Evolutionary conservation across 1,140 invertebrate genomes (phyloP), one percentile per base, ranked within the genome.

Genomic region (Drosophila ohnishii): DNA sequence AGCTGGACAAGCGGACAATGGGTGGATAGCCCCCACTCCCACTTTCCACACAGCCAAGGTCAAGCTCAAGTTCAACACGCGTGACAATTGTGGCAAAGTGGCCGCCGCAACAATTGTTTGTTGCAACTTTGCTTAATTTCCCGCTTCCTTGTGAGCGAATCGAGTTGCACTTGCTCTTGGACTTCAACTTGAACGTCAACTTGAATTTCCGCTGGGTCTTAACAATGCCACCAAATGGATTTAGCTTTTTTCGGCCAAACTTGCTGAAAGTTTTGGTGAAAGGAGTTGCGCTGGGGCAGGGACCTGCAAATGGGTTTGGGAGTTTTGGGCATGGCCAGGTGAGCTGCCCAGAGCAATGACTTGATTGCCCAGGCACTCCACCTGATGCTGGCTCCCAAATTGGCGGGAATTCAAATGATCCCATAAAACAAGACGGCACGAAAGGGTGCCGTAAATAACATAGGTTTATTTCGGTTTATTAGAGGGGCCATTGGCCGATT

Each of bases 11-110:
- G 19, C 14, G 48, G 47, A 66, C 47, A 59, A 39, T 64, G 61
- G 57, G 39, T 57, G 75, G 39, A 13, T 32, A 28, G 56, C 51
- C 61, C 35, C 40, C 42, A 50, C 47, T 55, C 32, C 73, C 51
- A 70, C 56, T 79, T 74, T 39, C 25, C 42, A 47, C 42, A 47
- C 42, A 47, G 40, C 61, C 86, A 90, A 90, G 86, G 86, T 90
- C 86, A 90, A 90, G 86, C 86, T 90, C 86, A 90, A 90, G 86
- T 90, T 90, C 82, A 90, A 67, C 35, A 56, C 65, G 73, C 61
- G 50, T 69, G 57, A 76, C 78, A 79, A 79, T 75, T 72, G 59
- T 11, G 5, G 34, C 51, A 55, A 28, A 39, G 50, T 34, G 32
- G 30, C 56, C 34, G 40, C 30, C 32, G n/a, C 67, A 60, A 51